Evolutionary conservation across 2,113 vertebrate genomes (phyloP).

Genomic region (Oncorhynchus mykiss): DNA sequence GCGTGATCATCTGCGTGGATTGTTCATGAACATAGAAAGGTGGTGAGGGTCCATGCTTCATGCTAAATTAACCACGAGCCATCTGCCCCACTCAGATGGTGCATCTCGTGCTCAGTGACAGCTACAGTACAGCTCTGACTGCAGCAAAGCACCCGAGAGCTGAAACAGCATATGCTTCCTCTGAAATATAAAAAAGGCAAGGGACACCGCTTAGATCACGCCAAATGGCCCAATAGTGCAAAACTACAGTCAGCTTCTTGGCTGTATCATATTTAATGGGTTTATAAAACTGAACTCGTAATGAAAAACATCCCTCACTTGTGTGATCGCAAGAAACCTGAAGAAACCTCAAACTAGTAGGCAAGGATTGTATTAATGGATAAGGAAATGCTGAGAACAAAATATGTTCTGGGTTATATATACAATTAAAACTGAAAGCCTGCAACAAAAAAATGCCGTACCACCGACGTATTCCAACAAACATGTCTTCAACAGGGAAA

Average conservation of each 20-base stretch:
- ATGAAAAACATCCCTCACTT: constrained; percentile 13
- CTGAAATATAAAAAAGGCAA: neutral
- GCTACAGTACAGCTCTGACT: constrained; percentile 8
- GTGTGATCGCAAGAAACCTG: too few species aligned
- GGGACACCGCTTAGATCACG: neutral
- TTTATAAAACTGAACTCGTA: constrained; percentile 21
- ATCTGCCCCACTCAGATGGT: constrained; percentile 55
- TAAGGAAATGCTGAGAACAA: too few species aligned
- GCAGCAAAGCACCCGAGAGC: constrained; percentile 20
- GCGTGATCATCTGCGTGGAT: constrained; percentile 19
- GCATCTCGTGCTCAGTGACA: constrained; percentile 16
- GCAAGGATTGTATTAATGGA: too few species aligned
- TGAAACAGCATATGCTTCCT: constrained; percentile 44
- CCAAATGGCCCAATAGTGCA: constrained; percentile 14
- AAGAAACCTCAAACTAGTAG: too few species aligned
- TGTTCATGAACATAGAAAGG: constrained; percentile 40
- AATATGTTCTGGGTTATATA: too few species aligned
- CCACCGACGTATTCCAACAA: too few species aligned
- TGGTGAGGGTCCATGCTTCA: constrained; percentile 41
- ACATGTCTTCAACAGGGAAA: too few species aligned
- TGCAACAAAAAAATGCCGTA: too few species aligned
- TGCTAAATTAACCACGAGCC: constrained; percentile 61
- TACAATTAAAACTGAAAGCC: too few species aligned
- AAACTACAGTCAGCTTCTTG: neutral
- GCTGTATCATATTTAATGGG: constrained; percentile 12